A percentile compares a stretch with the other conserved stretches of the same genome.
Conservation (phyloP, 1,140 invertebrate genomes). For the Aphaenogaster ashmeadi region DNA sequence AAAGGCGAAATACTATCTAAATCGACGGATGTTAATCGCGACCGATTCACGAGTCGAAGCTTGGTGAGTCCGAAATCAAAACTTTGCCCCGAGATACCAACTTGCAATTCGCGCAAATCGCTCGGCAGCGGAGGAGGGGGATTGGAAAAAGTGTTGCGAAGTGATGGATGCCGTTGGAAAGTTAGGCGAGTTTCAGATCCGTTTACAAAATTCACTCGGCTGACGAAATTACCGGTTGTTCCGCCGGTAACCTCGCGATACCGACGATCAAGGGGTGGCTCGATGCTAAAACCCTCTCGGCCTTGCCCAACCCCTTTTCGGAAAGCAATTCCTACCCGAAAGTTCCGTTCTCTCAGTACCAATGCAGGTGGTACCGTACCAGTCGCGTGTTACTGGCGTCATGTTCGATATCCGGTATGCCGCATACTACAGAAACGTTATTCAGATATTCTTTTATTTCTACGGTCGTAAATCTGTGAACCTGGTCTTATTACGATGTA, state of each 20-base stretch:
- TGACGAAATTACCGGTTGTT: constrained; percentile 75
- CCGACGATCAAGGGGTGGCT: constrained; percentile 49
- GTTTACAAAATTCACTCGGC: constrained; percentile 73
- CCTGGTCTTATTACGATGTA: constrained; percentile 33
- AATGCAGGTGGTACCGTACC: constrained; percentile 86
- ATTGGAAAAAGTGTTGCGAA: constrained; percentile 54
- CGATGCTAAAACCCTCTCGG: constrained; percentile 46
- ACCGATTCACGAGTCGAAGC: constrained; percentile 56
- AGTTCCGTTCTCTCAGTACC: constrained; percentile 78
- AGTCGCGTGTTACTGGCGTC: constrained; percentile 82
- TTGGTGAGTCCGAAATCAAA: constrained; percentile 56
- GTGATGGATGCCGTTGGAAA: constrained; percentile 72
- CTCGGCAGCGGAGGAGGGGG: neutral
- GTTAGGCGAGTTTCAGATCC: constrained; percentile 67
- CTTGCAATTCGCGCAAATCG: constrained; percentile 62
- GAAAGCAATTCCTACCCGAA: constrained; percentile 80
- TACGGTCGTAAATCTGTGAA: constrained; percentile 48
- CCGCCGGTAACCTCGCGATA: constrained; percentile 47
- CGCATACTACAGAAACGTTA: constrained; percentile 40
- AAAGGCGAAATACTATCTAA: constrained; percentile 63
- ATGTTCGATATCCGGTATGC: constrained; percentile 73
- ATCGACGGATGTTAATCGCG: constrained; percentile 70
- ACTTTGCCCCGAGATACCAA: constrained; percentile 58
- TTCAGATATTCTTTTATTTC: constrained; percentile 45
- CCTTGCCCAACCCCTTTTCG: constrained; percentile 63